These are phyloP conservation scores for Numenius phaeopus DNA, from an alignment of 2,797 vertebrate genomes.

Conservation along the genomic window DNA sequence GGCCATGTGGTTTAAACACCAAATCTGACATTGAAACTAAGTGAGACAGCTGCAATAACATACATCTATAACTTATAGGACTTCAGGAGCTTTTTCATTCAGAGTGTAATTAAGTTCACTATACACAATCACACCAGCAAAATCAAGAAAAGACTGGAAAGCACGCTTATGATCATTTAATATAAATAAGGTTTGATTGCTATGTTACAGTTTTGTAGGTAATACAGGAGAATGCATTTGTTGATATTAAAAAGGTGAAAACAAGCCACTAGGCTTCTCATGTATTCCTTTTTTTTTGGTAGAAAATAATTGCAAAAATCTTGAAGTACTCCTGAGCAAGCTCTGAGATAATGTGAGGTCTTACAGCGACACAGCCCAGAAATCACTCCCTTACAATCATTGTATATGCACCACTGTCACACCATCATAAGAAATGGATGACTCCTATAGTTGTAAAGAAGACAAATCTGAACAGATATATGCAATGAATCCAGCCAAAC, in stretches of 20 bases:
- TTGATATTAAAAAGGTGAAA: not conserved
- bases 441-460: not conserved
- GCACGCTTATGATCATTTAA: not conserved
- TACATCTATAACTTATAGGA: not conserved
- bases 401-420: not conserved
- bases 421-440: not conserved
- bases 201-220: not conserved
- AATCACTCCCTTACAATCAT: not conserved
- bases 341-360: not conserved
- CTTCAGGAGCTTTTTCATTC: not conserved
- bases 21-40: not conserved
- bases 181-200: not conserved
- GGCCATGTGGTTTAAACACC: not conserved
- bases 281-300: not conserved
- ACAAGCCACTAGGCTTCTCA: not conserved
- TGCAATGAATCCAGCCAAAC: not conserved
- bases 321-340: conserved; percentile 34
- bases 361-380: not conserved
- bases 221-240: not conserved
- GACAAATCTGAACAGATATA: not conserved
- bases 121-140: not conserved
- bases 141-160: not conserved
- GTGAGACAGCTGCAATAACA: not conserved
- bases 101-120: not conserved
- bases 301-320: not conserved